Evolutionary conservation across 2,797 vertebrate genomes (phyloP), one percentile per base, ranked within the genome.

Genomic region (Steatocranus sp.): DNA sequence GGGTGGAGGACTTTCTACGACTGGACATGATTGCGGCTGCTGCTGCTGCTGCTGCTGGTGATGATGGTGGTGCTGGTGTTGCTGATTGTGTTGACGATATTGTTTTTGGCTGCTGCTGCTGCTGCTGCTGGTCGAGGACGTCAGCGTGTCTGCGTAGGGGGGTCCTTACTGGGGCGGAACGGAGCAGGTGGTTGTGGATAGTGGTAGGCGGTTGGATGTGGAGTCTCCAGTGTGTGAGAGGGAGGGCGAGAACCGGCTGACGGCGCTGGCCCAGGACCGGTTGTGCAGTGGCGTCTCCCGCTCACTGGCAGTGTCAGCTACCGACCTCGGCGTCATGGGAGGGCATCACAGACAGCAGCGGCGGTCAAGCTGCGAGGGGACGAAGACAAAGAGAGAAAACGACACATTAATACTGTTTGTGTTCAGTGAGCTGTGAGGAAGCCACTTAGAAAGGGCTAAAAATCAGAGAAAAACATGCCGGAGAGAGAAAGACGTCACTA

Each of bases 1-100:
- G 98, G 61, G 95, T 97, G 7, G 97, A 98, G 5, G 97, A 98
- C 88, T 99, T 99, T 50, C 98, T 97, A 87, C 97, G 97, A 92
- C 97, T 97, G 49, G 98, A 98, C 98, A 99, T 99, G 87, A 84
- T 85, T 86, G 78, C 41, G 88, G 86, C 86, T 32, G 27, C 56
- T 87, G 87, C 83, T 86, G 88, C 27, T 76, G 70, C n/a, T 87
- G 77, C 15, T 87, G 80, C 15, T 88, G 86, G 66, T 81, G 79
- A 38, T 80, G 76, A 32, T 54, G 77, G 79, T 50, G 77, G 49
- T 88, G 90, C 86, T 93, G 91, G 88, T 91, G 93, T 51, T 92
- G 88, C 84, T 88, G 92, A 83, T 87, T 88, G 89, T 75, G 46
- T 81, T 88, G 83, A 83, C 56, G 53, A 91, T 82, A 74, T 76